phyloP scores from a whole-genome alignment of 2,888 invertebrate genomes.

The Aphodius granarius region DNA sequence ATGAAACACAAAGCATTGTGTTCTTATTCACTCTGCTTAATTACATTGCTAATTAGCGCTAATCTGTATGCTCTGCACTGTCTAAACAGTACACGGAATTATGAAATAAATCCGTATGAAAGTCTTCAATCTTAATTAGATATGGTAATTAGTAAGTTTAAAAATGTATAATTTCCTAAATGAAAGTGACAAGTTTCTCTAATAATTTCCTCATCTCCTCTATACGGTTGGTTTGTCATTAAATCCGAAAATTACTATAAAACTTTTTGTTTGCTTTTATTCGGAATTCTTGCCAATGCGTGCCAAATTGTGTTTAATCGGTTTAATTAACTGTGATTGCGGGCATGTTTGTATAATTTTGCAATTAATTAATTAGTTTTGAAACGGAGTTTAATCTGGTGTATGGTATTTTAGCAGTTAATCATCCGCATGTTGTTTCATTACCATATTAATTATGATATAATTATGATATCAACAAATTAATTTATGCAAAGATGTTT shows the following conservation, averaged over 20 bases:
- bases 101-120: not conserved
- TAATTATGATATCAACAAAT: too few relatives aligned
- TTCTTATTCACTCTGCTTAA: not conserved
- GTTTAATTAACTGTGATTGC: not conserved
- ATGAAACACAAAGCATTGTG: not conserved
- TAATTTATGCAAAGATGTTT: not conserved
- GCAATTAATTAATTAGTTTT: not conserved
- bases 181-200: not conserved
- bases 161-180: not conserved
- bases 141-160: not conserved
- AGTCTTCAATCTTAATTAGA: not conserved
- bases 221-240: not conserved
- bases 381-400: not conserved
- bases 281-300: not conserved
- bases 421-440: not conserved
- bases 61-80: not conserved
- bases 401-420: not conserved
- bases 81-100: not conserved
- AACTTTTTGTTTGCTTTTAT: not conserved
- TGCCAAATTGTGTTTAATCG: not conserved
- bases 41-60: not conserved
- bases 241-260: too few relatives aligned
- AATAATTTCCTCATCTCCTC: not conserved
- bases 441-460: not conserved
- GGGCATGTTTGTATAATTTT: not conserved